These are phyloP conservation scores for Siniperca obscura DNA, from an alignment of 2,797 vertebrate genomes.

Conservation along the genomic window DNA sequence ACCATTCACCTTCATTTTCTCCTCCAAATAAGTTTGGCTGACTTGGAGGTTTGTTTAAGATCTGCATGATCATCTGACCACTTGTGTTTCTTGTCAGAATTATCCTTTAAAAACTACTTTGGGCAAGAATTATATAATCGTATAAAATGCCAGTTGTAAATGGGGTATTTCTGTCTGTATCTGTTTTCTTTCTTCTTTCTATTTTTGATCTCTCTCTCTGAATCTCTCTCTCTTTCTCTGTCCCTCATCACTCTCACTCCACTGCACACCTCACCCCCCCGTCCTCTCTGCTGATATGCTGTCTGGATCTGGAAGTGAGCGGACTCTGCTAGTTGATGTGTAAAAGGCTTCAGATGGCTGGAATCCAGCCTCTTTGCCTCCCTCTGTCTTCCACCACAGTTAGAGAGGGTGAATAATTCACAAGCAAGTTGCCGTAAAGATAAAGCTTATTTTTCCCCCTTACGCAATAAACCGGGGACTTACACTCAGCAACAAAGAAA, in stretches of 20 bases:
- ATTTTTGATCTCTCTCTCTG: constrained; percentile 5
- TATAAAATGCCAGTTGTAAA: not conserved
- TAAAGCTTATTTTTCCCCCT: constrained; percentile 71
- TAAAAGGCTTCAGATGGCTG: constrained; percentile 48
- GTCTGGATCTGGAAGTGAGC: constrained; percentile 27
- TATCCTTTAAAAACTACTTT: not conserved
- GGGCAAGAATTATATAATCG: not conserved
- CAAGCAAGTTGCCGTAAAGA: constrained; percentile 72
- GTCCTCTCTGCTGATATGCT: constrained; percentile 31
- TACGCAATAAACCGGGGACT: constrained; percentile 79
- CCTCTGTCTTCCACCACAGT: constrained; percentile 52
- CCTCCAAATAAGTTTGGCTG: not conserved
- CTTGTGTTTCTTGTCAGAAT: not conserved
- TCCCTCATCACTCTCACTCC: not conserved
- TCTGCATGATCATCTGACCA: not conserved
- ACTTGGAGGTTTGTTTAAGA: not conserved
- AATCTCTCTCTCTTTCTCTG: not conserved
- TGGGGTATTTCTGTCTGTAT: constrained; percentile 18
- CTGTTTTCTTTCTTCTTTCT: constrained; percentile 24
- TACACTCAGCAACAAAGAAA: constrained; percentile 41
- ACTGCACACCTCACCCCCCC: constrained; percentile 20
- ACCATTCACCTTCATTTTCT: not conserved
- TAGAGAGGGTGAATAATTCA: constrained; percentile 83
- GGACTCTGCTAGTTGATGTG: constrained; percentile 14
- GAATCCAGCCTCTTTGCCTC: constrained; percentile 27